phyloP scores from a whole-genome alignment of 2,797 vertebrate species.

The Dipus sagitta region DNA sequence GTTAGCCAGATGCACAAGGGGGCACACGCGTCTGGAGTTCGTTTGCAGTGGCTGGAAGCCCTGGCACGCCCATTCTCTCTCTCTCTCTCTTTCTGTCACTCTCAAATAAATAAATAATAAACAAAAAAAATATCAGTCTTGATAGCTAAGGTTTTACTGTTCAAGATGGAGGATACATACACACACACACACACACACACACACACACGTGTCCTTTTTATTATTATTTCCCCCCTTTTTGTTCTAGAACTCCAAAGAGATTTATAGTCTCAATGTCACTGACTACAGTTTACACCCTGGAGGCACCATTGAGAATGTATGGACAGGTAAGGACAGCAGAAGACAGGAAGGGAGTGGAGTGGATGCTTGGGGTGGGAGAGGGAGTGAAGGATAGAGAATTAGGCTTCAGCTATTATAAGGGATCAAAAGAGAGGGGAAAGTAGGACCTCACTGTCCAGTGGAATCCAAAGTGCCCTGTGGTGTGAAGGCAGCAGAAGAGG shows the following conservation, averaged over 20 bases:
- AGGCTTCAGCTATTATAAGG: not conserved
- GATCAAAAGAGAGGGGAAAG: not conserved
- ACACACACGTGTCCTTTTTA: not conserved
- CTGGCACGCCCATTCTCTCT: too few species aligned
- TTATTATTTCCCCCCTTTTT: not conserved
- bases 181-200: too few species aligned
- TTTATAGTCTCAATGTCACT: not conserved
- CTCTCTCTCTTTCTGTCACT: too few species aligned
- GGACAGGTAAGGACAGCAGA: not conserved
- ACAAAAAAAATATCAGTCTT: not conserved
- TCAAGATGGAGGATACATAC: not conserved
- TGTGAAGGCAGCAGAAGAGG: not conserved
- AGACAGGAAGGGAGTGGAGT: fast-evolving
- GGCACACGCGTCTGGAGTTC: too few species aligned
- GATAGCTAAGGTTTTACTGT: not conserved
- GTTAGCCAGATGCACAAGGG: too few species aligned
- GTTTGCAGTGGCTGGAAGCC: too few species aligned
- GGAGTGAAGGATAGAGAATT: not conserved
- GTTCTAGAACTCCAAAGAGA: not conserved
- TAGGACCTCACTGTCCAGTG: not conserved
- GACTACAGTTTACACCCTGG: too few species aligned
- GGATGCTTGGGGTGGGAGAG: not conserved
- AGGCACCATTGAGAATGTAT: not conserved
- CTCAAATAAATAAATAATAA: too few species aligned
- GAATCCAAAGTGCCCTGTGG: not conserved